Conservation (phyloP, 2,888 invertebrate species). For the Heteromurus nitidus region DNA sequence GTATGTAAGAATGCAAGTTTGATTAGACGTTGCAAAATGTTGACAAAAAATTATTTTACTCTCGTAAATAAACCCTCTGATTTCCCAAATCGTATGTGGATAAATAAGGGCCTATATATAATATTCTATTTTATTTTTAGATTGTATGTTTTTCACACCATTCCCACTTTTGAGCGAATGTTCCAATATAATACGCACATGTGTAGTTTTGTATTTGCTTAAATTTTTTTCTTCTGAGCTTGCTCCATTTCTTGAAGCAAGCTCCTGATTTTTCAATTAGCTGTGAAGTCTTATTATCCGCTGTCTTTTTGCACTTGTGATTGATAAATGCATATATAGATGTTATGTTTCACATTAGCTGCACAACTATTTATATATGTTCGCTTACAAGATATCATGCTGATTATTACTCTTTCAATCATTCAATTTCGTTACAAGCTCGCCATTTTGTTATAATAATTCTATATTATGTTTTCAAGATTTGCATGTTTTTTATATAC, state of each 20-base stretch:
- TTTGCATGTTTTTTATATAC: too few species aligned
- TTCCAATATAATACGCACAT: background rate
- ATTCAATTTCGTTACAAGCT: background rate
- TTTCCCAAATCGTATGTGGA: too few species aligned
- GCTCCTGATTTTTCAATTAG: slow-evolving; percentile 61
- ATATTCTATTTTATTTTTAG: background rate
- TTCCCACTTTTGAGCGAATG: background rate
- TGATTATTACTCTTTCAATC: slow-evolving; percentile 5
- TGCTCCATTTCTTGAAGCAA: slow-evolving; percentile 63
- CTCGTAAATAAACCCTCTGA: background rate
- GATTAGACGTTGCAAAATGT: too few species aligned
- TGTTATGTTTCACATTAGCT: too few species aligned
- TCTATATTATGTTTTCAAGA: slow-evolving; percentile 9
- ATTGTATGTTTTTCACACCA: background rate
- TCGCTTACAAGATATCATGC: background rate
- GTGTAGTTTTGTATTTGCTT: background rate
- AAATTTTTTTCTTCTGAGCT: background rate
- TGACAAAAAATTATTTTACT: too few species aligned
- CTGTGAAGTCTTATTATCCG: slow-evolving; percentile 25
- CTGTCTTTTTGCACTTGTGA: too few species aligned
- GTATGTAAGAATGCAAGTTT: too few species aligned
- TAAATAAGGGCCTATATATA: too few species aligned
- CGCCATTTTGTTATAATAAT: slow-evolving; percentile 1
- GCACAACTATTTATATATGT: too few species aligned
- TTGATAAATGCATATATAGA: too few species aligned